Percentiles rank a stretch among this genome's conserved stretches.
Evolutionary conservation across 2,888 invertebrate species (phyloP).

Genomic region (Harpalus rufipes): DNA sequence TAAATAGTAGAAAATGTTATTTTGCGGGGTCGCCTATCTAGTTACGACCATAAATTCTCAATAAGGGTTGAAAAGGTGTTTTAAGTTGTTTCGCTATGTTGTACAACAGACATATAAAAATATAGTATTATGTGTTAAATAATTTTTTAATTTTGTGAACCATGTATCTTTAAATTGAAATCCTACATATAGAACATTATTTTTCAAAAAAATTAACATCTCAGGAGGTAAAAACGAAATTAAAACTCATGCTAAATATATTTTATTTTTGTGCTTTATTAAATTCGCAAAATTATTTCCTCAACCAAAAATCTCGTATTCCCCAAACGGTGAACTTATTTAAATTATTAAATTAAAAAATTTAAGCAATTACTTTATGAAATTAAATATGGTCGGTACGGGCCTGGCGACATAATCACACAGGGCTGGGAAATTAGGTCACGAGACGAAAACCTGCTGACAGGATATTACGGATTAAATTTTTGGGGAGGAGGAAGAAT

Average conservation of each 20-base stretch:
- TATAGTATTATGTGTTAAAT: no score
- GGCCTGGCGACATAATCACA: constrained; percentile 19
- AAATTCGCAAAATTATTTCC: neutral
- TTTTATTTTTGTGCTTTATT: neutral
- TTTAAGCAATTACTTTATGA: constrained; percentile 4
- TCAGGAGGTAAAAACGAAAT: no score
- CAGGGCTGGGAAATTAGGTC: constrained; percentile 18
- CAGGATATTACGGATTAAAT: constrained; percentile 33
- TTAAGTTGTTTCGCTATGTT: no score
- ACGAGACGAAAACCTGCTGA: constrained; percentile 17
- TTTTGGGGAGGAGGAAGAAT: constrained; percentile 4
- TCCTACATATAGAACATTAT: no score
- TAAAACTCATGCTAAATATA: neutral
- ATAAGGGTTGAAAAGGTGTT: no score
- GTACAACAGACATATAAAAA: no score
- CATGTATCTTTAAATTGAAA: no score
- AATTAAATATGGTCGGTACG: neutral
- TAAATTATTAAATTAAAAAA: constrained; percentile 5
- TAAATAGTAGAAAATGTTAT: no score
- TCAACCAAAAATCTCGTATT: neutral
- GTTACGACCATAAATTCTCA: no score
- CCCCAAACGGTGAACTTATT: neutral
- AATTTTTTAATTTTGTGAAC: no score
- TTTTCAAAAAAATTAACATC: no score
- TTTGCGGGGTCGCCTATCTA: no score